Evolutionary conservation across 2,888 invertebrate genomes (phyloP).

Genomic region (Watsonalla cultraria): DNA sequence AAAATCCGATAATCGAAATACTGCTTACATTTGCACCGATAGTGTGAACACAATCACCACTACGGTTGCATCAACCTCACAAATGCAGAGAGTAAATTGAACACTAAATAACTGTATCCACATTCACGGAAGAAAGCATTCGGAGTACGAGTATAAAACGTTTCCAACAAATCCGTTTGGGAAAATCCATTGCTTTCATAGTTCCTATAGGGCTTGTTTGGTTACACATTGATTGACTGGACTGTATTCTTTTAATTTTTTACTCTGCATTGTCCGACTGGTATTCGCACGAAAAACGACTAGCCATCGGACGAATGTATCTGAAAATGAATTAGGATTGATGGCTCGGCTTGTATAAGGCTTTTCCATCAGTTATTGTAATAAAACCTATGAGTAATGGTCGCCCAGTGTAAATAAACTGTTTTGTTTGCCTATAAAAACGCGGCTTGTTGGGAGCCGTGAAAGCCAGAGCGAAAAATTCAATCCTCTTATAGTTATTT

Average conservation of each 20-base stretch:
- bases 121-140: not conserved
- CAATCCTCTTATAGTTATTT: not conserved
- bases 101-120: not conserved
- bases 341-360: constrained; percentile 4
- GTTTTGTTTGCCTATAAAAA: not conserved
- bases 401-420: not conserved
- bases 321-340: constrained; percentile 10
- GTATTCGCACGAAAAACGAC: constrained; percentile 12
- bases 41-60: too few relatives aligned
- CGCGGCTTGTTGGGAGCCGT: not conserved
- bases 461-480: not conserved
- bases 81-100: not conserved
- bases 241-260: constrained; percentile 1
- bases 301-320: constrained; percentile 9
- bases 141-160: not conserved
- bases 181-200: not conserved
- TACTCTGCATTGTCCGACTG: constrained; percentile 9
- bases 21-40: too few relatives aligned
- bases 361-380: constrained; percentile 3
- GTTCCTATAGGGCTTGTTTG: constrained; percentile 9
- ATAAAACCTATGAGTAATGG: constrained; percentile 3
- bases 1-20: too few relatives aligned
- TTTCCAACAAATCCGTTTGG: not conserved
- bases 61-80: not conserved
- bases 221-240: constrained; percentile 18